Percentiles rank a stretch among this genome's conserved stretches.
Evolutionary conservation across 1,140 invertebrate genomes (phyloP).

Genomic region (Neodiprion fabricii): DNA sequence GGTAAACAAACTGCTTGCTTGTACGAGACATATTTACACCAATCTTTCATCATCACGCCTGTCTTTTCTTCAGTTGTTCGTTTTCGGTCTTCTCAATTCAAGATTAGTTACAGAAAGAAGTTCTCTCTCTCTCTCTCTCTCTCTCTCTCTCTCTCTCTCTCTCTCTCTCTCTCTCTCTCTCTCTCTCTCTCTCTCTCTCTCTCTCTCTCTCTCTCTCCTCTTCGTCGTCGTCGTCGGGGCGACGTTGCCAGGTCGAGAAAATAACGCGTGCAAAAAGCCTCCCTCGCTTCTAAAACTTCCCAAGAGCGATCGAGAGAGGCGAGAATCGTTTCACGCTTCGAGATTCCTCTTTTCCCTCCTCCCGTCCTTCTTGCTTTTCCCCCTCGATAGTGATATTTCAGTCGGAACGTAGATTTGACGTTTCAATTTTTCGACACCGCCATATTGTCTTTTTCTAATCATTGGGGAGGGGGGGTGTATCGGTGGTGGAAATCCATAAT

Average conservation of each 20-base stretch:
- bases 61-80: slow-evolving; percentile 11
- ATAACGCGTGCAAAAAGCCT: neutral
- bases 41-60: slow-evolving; percentile 11
- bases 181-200: slow-evolving; percentile 4
- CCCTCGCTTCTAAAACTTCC: neutral
- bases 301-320: neutral
- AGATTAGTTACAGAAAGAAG: neutral
- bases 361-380: neutral
- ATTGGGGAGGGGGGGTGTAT: too few species aligned
- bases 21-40: too few species aligned
- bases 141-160: neutral
- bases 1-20: slow-evolving; percentile 4
- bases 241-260: neutral
- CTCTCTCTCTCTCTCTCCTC: slow-evolving; percentile 1
- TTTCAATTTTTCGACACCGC: too few species aligned
- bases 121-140: neutral
- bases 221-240: neutral
- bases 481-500: too few species aligned
- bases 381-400: too few species aligned
- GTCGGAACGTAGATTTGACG: too few species aligned
- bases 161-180: neutral
- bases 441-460: too few species aligned
- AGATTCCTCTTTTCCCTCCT: neutral
- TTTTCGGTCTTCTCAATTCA: slow-evolving; percentile 10
- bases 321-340: neutral